phyloP scores from a whole-genome alignment of 2,888 invertebrate genomes.

The Lasius fuliginosus region DNA sequence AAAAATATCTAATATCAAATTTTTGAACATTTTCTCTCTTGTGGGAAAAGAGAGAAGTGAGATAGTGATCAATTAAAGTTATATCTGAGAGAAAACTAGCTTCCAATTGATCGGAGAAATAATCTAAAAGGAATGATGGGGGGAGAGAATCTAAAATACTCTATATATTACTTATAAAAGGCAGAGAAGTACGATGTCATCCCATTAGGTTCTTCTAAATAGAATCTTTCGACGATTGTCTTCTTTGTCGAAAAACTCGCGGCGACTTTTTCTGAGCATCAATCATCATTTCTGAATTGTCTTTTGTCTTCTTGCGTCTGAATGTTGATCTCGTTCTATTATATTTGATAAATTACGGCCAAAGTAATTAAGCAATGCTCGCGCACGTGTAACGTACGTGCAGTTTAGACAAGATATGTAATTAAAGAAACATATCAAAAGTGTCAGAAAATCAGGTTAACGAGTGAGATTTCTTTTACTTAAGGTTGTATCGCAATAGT shows the following conservation, averaged over 20 bases:
- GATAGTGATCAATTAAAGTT: not conserved
- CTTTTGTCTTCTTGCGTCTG: not conserved
- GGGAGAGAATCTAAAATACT: not conserved
- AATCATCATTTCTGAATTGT: constrained; percentile 48
- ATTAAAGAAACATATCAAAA: constrained; percentile 1
- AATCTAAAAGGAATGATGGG: not conserved
- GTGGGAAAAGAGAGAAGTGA: not conserved
- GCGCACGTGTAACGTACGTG: not conserved
- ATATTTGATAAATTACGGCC: constrained; percentile 33
- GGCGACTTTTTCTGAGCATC: constrained; percentile 40
- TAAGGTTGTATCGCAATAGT: too few relatives aligned
- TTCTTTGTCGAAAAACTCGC: not conserved
- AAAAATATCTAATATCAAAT: not conserved
- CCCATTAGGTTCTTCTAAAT: constrained; percentile 29
- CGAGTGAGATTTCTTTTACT: not conserved
- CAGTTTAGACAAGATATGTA: not conserved
- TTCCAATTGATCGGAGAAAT: constrained; percentile 1
- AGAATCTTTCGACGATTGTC: constrained; percentile 47
- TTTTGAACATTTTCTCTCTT: not conserved
- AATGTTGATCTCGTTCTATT: constrained; percentile 4
- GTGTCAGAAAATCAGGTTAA: not conserved
- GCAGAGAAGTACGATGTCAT: constrained; percentile 32
- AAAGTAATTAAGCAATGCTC: constrained; percentile 13
- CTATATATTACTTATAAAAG: constrained; percentile 34
- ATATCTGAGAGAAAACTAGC: not conserved